A percentile compares a stretch with the other conserved stretches of the same genome.
Conservation (phyloP, 2,888 invertebrate genomes). For the Drosophila anomalipes region DNA sequence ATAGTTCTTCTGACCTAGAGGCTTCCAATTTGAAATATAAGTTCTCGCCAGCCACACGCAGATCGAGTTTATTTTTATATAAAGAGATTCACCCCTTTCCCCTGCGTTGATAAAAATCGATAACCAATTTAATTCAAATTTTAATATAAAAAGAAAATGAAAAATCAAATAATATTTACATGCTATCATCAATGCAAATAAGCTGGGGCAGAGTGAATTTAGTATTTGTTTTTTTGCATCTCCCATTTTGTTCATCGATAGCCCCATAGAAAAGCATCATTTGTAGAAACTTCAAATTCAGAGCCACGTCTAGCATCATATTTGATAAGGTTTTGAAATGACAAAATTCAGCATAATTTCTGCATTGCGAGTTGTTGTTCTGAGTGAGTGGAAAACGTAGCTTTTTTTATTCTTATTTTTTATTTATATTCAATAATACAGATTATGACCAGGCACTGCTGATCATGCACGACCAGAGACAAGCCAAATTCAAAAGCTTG, state of each 20-base stretch:
- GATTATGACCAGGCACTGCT: no score
- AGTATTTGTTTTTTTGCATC: no score
- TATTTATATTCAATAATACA: background rate
- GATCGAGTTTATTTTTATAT: background rate
- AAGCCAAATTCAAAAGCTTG: no score
- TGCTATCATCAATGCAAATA: no score
- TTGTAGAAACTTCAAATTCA: background rate
- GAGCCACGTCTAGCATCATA: background rate
- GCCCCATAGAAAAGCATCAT: background rate
- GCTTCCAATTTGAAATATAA: background rate
- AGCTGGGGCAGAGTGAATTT: no score
- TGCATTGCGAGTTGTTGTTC: background rate
- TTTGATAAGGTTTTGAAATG: background rate
- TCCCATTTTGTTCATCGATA: background rate
- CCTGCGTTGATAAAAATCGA: background rate
- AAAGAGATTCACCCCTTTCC: background rate
- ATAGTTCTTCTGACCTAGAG: background rate
- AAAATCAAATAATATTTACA: no score
- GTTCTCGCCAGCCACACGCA: background rate
- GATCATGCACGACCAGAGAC: no score
- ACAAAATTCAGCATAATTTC: background rate
- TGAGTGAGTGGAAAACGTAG: background rate
- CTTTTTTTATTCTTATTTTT: background rate
- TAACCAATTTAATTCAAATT: no score
- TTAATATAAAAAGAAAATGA: no score